Evolutionary conservation across 2,113 vertebrate species (phyloP).

Genomic region (Tetraodon nigroviridis): DNA sequence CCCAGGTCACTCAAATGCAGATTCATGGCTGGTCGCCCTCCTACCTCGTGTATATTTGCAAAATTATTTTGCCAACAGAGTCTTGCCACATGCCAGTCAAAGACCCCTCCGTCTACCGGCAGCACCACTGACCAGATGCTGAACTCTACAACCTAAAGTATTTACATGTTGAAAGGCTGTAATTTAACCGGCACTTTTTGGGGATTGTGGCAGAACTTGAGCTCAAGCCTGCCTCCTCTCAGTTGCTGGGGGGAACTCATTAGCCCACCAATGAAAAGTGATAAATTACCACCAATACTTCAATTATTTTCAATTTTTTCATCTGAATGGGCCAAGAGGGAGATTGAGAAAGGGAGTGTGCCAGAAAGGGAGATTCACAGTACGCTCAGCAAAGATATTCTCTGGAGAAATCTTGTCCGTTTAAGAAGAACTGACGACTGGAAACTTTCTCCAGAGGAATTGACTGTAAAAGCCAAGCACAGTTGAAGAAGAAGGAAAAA

Average conservation of each 20-base stretch:
- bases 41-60: conserved; percentile 11
- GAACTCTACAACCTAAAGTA: conserved; percentile 41
- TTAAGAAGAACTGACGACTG: conserved; percentile 44
- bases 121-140: conserved; percentile 28
- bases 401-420: conserved; percentile 44
- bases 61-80: conserved; percentile 22
- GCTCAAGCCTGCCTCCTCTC: conserved; percentile 16
- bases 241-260: conserved; percentile 32
- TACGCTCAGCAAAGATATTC: conserved; percentile 36
- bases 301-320: conserved; percentile 44
- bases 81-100: neutral
- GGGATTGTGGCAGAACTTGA: conserved; percentile 43
- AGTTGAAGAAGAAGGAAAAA: conserved; percentile 15
- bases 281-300: conserved; percentile 59
- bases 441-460: conserved; percentile 44
- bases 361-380: conserved; percentile 14
- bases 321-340: conserved; percentile 19
- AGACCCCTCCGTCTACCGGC: conserved; percentile 21
- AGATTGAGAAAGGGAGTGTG: conserved; percentile 3
- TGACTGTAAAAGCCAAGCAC: conserved; percentile 25
- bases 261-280: conserved; percentile 47
- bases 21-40: conserved; percentile 15
- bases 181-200: conserved; percentile 46
- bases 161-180: conserved; percentile 52
- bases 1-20: conserved; percentile 39